Evolutionary conservation across 64 coral and sea anemone species (phyloP).

Genomic region (Montipora capricornis): DNA sequence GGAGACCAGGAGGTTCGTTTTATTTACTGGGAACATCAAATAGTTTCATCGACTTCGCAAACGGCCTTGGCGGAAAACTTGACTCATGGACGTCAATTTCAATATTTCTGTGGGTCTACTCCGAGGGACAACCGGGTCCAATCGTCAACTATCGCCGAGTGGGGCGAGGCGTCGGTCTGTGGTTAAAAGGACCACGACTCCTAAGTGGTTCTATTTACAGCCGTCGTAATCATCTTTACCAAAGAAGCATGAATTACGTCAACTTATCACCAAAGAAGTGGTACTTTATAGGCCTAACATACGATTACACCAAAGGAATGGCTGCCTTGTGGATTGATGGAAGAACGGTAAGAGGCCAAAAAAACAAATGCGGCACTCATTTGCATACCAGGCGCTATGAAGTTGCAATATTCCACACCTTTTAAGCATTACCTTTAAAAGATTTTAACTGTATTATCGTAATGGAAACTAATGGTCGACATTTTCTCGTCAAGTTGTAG

Average conservation of each 20-base stretch:
- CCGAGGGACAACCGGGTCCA: conserved; percentile 35
- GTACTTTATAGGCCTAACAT: conserved; percentile 57
- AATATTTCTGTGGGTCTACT: conserved; percentile 62
- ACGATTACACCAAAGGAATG: conserved; percentile 33
- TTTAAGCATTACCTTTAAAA: too few relatives aligned
- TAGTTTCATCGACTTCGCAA: conserved; percentile 85
- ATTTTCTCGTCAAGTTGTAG: too few relatives aligned
- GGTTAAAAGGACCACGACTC: background rate
- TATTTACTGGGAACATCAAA: conserved; percentile 39
- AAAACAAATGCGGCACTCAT: too few relatives aligned
- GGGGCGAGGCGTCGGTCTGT: conserved; percentile 53
- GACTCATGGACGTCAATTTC: conserved; percentile 57
- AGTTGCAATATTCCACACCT: too few relatives aligned
- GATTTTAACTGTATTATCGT: too few relatives aligned
- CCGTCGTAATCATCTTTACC: conserved; percentile 20
- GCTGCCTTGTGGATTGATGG: conserved; percentile 55
- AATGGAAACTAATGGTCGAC: too few relatives aligned
- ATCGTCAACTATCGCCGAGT: conserved; percentile 66
- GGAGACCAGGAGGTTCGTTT: conserved; percentile 59
- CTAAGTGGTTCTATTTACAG: conserved; percentile 42
- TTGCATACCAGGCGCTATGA: too few relatives aligned
- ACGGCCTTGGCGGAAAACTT: conserved; percentile 57
- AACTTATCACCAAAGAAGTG: background rate
- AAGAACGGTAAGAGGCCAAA: conserved; percentile 6
- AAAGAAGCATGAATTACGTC: conserved; percentile 7